A percentile compares a stretch with the other conserved stretches of the same genome.
These are phyloP conservation scores for Leguminivora glycinivorella DNA, from an alignment of 1,140 invertebrate genomes.

Conservation along the genomic window DNA sequence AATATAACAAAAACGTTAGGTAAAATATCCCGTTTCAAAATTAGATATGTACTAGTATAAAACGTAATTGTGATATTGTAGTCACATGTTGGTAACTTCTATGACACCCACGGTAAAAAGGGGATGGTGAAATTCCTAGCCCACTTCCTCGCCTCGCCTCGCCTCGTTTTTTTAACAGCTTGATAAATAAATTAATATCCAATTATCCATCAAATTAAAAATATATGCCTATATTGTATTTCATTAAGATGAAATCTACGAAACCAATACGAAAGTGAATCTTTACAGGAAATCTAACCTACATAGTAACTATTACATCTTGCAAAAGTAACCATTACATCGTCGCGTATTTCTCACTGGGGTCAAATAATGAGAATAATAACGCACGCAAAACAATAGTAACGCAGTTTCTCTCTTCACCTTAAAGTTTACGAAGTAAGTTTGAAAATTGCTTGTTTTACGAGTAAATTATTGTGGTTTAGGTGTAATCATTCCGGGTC, in stretches of 20 bases:
- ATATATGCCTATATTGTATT: not conserved
- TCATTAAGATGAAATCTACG: not conserved
- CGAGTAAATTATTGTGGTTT: conserved; percentile 1
- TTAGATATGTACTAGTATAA: too few species aligned
- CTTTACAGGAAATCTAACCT: conserved; percentile 7
- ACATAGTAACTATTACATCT: not conserved
- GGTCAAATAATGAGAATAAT: conserved; percentile 23
- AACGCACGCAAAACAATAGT: conserved; percentile 9
- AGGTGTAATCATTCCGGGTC: conserved; percentile 2
- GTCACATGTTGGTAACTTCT: too few species aligned
- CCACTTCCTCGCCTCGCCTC: too few species aligned
- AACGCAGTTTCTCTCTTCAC: not conserved
- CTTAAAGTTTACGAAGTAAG: not conserved
- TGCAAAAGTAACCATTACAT: conserved; percentile 18
- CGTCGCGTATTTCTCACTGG: conserved; percentile 2
- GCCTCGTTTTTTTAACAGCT: too few species aligned
- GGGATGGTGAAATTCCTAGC: too few species aligned
- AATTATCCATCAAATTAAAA: too few species aligned
- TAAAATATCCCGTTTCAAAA: too few species aligned
- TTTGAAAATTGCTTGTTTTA: not conserved
- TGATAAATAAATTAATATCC: too few species aligned
- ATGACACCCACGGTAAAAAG: too few species aligned
- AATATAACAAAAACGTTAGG: too few species aligned
- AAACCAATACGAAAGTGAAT: conserved; percentile 5
- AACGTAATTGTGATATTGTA: too few species aligned